Conservation (phyloP, 92 coral and sea anemone species). For the Bergia sp. region DNA sequence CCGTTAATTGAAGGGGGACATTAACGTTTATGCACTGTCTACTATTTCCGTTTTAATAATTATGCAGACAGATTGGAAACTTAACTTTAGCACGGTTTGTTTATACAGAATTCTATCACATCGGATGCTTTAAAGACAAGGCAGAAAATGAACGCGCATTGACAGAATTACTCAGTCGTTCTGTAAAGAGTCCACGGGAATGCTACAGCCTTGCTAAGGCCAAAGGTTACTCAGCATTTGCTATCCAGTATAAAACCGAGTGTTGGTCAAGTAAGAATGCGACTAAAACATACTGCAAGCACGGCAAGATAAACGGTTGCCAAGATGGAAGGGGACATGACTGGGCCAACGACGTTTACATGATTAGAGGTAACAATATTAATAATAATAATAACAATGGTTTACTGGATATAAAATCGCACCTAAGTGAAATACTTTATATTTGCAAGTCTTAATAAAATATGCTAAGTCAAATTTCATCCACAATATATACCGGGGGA, state of each 20-base stretch:
- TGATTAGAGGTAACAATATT: neutral
- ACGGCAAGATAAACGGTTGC: neutral
- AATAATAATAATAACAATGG: too few species aligned
- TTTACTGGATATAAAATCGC: too few species aligned
- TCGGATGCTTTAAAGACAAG: slow-evolving; percentile 9
- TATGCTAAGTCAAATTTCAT: too few species aligned
- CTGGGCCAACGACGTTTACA: slow-evolving; percentile 3
- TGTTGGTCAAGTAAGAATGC: slow-evolving; percentile 26
- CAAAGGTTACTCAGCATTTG: neutral
- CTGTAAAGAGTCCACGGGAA: neutral
- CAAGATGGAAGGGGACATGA: neutral
- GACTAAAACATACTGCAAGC: neutral
- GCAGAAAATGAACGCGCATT: neutral
- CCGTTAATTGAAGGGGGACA: too few species aligned
- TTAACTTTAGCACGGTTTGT: neutral
- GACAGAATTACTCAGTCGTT: neutral
- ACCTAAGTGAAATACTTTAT: too few species aligned
- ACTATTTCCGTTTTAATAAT: too few species aligned
- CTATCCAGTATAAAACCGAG: neutral
- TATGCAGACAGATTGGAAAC: too few species aligned
- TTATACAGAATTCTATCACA: neutral
- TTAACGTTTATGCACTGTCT: too few species aligned
- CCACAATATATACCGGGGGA: too few species aligned
- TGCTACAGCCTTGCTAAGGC: neutral
- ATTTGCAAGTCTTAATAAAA: too few species aligned